Conservation (phyloP, 92 coral and sea anemone species). For the Nematostella vectensis region DNA sequence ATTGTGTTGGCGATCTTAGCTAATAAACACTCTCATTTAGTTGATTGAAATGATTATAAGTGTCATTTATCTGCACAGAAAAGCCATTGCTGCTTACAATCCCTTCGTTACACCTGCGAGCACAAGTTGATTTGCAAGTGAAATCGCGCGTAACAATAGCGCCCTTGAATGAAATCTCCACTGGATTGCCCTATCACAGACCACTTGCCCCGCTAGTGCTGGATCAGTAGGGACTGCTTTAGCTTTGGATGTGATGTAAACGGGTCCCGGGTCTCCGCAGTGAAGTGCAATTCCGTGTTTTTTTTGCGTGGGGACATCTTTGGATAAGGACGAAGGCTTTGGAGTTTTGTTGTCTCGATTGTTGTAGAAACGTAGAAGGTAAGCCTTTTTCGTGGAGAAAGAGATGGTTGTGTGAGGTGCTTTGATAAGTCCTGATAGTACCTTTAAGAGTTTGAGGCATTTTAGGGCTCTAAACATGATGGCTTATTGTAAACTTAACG, state of each 20-base stretch:
- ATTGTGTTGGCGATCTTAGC: conserved; percentile 63
- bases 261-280: too few relatives aligned
- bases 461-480: too few relatives aligned
- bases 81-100: conserved; percentile 43
- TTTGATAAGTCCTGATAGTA: too few relatives aligned
- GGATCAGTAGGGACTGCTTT: not conserved
- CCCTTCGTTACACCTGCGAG: conserved; percentile 68
- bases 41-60: conserved; percentile 58
- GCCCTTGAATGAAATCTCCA: not conserved
- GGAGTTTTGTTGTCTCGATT: too few relatives aligned
- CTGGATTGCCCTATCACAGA: not conserved
- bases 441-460: too few relatives aligned
- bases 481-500: too few relatives aligned
- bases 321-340: too few relatives aligned
- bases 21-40: conserved; percentile 77
- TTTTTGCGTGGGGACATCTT: too few relatives aligned
- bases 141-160: conserved; percentile 23
- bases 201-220: not conserved
- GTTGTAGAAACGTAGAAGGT: too few relatives aligned
- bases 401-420: too few relatives aligned
- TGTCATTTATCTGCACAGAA: conserved; percentile 68
- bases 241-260: not conserved
- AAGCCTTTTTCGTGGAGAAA: too few relatives aligned
- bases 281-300: too few relatives aligned
- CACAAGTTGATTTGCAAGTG: conserved; percentile 70